Base-by-base conservation (phyloP, 2,888 invertebrate species). In the Drosophila peninsularis region DNA sequence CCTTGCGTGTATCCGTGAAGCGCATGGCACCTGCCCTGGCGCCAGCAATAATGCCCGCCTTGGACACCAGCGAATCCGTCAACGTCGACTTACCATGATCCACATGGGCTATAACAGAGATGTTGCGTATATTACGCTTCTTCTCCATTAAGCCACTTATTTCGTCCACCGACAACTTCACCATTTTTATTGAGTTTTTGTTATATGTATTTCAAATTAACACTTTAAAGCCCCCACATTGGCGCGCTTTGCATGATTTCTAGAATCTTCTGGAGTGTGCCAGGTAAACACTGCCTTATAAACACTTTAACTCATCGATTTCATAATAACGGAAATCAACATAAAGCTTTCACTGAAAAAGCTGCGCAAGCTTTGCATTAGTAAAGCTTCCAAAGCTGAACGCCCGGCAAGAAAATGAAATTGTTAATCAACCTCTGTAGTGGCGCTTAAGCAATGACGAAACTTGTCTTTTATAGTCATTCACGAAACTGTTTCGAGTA, bases 101-200 rank as follows among this genome's bases (percentile, higher is more conserved):
- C 85, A 99, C 99, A 94, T 99, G 99, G 90, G 99, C 99, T 93
- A 99, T 99, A 94, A 99, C 99, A 92, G 99, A 99, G 99, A 99
- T 99, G 94, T 99, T 99, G 93, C 99, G 96, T 95, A 99, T 99
- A 93, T 99, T 99, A 94, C 95, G 95, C 95, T 99, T 99, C 94
- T 98, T 98, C 97, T 99, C 99, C 99, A 99, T 99, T 96, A 99
- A 97, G 93, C 92, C 94, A 94, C 99, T 97, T 95, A 99, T 99
- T 95, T 99, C 58, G 34, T 75, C 58, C 0, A 73, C 14, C 0
- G 75, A 75, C 9, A 73, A 75, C 42, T 73, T 73, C 55, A 73
- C 73, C 73, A 73, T 73, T 47, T 73, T 42, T 3, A 0, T 27
- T 19, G 5, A 21, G 37, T 49, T 34, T 5, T 1, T 44, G 6